Base-by-base conservation (phyloP, 1,140 invertebrate genomes). In the Drosophila tristis region DNA sequence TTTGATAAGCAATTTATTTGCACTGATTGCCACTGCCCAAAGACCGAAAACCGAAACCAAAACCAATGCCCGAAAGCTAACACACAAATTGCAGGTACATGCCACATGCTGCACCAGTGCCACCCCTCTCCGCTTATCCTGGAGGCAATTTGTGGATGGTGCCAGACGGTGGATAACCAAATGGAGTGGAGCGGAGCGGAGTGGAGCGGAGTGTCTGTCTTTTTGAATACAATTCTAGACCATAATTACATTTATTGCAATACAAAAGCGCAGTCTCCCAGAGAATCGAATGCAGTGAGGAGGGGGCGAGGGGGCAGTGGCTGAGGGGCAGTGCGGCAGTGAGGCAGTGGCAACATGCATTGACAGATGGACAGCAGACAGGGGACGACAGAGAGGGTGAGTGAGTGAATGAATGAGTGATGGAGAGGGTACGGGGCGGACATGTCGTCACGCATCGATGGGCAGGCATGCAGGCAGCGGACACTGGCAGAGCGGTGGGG, bases 401-500 rank as follows among this genome's bases (percentile, higher is more conserved):
- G 23, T 25, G 23, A 25, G 23, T 25, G 23, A 2, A 25, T 31
- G 31, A 31, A 31, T 31, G 31, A 39, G 54, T 47, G 44, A 16
- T 25, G 23, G 44, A 71, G 20, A 42, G 48, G 74, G 50, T 58
- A 44, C 54, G 55, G 50, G 67, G 74, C 66, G 75, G 76, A 89
- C 78, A 84, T 90, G 85, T 89, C 84, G 84, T 80, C 84, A 89
- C 84, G 84, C 85, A 84, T 89, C 85, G 84, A 35, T 90, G 84
- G 63, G 64, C 84, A 74, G 80, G 76, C 82, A 87, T 70, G 81
- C 78, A 49, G 78, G 59, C 58, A 54, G 53, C 44, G 2, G 26
- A n/a, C 48, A 45, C 23, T 25, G 23, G 2, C 6, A 47, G 60
- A 65, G 25, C 45, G 39, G 6, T 39, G 60, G 47, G 29, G 23